Evolutionary conservation across 2,113 vertebrate genomes (phyloP).

Genomic region (Charadrius vociferus): DNA sequence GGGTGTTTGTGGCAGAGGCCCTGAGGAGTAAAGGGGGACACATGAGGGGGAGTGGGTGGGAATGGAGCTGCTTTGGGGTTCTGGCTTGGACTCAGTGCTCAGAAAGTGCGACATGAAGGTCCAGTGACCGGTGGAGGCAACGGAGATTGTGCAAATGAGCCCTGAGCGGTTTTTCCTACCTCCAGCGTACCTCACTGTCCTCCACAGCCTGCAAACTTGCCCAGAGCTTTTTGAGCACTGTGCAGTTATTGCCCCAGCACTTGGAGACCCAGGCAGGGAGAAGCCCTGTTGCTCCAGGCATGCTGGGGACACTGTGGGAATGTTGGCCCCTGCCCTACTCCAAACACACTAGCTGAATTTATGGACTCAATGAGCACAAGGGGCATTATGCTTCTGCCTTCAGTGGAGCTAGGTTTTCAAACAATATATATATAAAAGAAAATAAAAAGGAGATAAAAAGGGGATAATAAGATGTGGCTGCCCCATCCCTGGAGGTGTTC

Average conservation of each 20-base stretch:
- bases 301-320: not conserved
- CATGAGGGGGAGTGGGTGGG: too few species aligned
- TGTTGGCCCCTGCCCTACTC: too few species aligned
- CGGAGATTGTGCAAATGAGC: accelerated
- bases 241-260: not conserved
- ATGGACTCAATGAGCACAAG: accelerated
- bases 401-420: not conserved
- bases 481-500: not conserved
- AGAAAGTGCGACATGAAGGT: not conserved
- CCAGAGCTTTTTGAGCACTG: not conserved
- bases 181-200: accelerated
- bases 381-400: not conserved
- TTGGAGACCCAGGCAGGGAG: not conserved
- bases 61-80: not conserved
- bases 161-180: too few species aligned
- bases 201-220: not conserved
- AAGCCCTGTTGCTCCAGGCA: accelerated
- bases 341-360: not conserved
- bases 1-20: not conserved
- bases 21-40: not conserved
- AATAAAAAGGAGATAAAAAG: not conserved
- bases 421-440: not conserved
- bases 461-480: not conserved
- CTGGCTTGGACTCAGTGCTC: not conserved
- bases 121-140: not conserved